A percentile compares a stretch with the other conserved stretches of the same genome.
These are phyloP conservation scores for Ceyx melanurus DNA, from an alignment of 2,113 vertebrate genomes.

Conservation along the genomic window DNA sequence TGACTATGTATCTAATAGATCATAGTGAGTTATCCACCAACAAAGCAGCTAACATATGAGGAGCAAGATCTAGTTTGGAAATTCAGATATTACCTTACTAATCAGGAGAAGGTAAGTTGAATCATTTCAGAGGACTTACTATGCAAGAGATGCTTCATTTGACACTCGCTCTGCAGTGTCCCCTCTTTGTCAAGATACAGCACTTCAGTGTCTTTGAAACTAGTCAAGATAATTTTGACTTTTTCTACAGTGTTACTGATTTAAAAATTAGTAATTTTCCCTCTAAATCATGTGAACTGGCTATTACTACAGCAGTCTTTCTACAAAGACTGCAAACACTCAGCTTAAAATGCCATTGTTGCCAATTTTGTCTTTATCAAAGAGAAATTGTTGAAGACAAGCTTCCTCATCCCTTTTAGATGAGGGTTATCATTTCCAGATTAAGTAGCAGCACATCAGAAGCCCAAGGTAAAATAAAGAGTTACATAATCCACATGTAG, in stretches of 20 bases:
- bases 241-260: not conserved
- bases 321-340: not conserved
- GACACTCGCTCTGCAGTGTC: not conserved
- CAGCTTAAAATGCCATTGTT: not conserved
- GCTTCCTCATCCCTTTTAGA: not conserved
- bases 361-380: not conserved
- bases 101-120: slow-evolving; percentile 90
- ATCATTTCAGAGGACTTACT: not conserved
- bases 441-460: not conserved
- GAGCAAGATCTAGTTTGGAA: slow-evolving; percentile 99
- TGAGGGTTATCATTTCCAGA: not conserved
- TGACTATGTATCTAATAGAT: slow-evolving; percentile 77
- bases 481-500: not conserved
- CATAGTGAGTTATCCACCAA: slow-evolving; percentile 96
- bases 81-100: slow-evolving; percentile 97
- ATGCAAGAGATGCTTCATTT: not conserved
- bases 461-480: not conserved
- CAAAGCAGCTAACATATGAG: slow-evolving; percentile 95
- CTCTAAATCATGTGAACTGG: not conserved
- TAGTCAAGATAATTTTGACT: not conserved
- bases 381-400: not conserved
- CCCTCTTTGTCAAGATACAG: not conserved
- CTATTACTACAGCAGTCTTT: not conserved
- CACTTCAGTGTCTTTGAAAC: not conserved
- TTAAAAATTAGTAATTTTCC: not conserved